Evolutionary conservation across 2,797 vertebrate genomes (phyloP), one percentile per base, ranked within the genome.

Genomic region (Mionectes olivaceus): DNA sequence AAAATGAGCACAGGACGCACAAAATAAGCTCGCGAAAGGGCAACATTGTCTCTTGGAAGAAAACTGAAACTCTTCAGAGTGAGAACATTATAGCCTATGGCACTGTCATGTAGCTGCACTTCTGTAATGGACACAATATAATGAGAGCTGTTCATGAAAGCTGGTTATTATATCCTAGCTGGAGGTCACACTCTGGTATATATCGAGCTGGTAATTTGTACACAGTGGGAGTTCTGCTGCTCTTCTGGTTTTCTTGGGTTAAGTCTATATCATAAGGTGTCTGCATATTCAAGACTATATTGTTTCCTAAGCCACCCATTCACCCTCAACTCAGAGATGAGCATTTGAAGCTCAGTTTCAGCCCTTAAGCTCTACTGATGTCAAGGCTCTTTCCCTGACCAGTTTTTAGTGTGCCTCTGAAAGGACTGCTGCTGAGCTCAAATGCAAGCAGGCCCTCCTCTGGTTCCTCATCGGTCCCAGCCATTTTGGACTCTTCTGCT

Each of bases 91-190:
- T 55, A 79, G 91, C 90, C 90, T 67, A 76, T 90, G 80, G 93
- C 95, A 83, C 50, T 81, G 69, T 92, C 89, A 74, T 67, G 87
- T 91, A 88, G 79, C 68, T 57, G 68, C 75, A 68, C 71, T 93
- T 93, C 87, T 64, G 27, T 93, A 96, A 95, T 87, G 94, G 95
- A 93, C 80, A 91, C 71, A 74, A 67, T 59, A 81, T 93, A 97
- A 96, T 90, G 84, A 96, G 90, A 41, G 63, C 44, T 87, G 57
- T 44, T 95, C 85, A 77, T 74, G 89, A 95, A 93, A 95, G 59
- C 60, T 69, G 83, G 76, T 90, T 95, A 92, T 96, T 96, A 95
- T 87, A 93, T 79, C 73, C 56, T 90, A 86, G 90, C 95, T 93
- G 75, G 76, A 94, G 85, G 94, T 96, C 93, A 75, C 56, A 80